Evolutionary conservation across 2,888 invertebrate species (phyloP).

Genomic region (Melitaea athalia): DNA sequence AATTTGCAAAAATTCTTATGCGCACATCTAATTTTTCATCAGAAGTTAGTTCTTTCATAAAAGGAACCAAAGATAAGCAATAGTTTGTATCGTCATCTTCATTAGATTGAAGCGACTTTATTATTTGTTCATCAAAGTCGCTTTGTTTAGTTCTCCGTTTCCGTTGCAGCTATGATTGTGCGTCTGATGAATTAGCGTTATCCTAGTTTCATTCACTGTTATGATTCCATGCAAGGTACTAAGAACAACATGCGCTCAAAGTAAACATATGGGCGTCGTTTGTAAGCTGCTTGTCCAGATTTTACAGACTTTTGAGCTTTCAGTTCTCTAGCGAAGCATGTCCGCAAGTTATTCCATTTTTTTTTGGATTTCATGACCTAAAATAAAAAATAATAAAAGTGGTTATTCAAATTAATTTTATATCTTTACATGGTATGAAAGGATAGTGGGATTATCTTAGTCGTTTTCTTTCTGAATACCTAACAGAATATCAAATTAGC

Average conservation of each 20-base stretch:
- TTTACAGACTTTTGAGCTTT: background rate
- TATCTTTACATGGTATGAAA: background rate
- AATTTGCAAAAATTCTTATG: conserved; percentile 16
- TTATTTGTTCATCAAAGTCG: background rate
- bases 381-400: background rate
- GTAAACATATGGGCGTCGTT: background rate
- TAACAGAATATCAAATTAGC: too few relatives aligned
- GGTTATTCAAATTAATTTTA: background rate
- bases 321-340: background rate
- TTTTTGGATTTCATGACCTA: background rate
- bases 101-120: background rate
- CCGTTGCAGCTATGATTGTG: background rate
- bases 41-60: conserved; percentile 11
- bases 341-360: background rate
- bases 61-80: conserved; percentile 17
- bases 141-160: background rate
- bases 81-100: conserved; percentile 15
- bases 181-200: background rate
- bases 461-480: too few relatives aligned
- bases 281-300: background rate
- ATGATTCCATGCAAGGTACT: background rate
- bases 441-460: too few relatives aligned
- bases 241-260: background rate
- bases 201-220: background rate
- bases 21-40: conserved; percentile 17